Base-by-base conservation (phyloP, 2,888 invertebrate species). In the Helicoverpa assulta region DNA sequence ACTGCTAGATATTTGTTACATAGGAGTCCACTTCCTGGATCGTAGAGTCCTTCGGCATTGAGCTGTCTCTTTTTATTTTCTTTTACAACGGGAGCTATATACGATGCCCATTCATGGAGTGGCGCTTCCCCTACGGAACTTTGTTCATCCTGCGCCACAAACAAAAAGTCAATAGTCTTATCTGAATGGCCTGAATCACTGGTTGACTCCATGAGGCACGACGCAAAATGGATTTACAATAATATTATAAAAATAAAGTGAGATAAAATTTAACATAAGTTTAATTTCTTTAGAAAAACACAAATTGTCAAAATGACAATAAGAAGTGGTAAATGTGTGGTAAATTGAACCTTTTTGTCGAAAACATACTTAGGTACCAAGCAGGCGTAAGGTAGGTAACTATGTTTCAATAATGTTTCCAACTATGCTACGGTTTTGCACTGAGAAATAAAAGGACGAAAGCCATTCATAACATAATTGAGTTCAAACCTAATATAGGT, bases 61-160 rank as follows among this genome's bases (percentile, higher is more conserved):
- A 85, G 73, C 4, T 65, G 10, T 29, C 58, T 84, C 58, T 90
- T 89, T 53, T 69, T 67, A 63, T 88, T 88, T 59, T 74, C 81
- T 21, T 19, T 26, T 53, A 19, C 69, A 16, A 80, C 69, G 1
- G 51, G 2, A 33, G 76, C 73, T 53, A 81, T 75, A 3, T 88
- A 81, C n/a, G 90, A 89, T 0, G 90, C 86, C 90, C 89, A 88
- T 57, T 88, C 84, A 69, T 84, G 85, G 78, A 83, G 81, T 0
- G 87, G 83, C 6, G 83, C 80, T 4, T 87, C 88, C 56, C 84
- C 86, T 10, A 71, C 68, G 4, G 87, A 88, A 37, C 80, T 81
- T 60, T 56, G 3, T 76, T 80, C 85, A 84, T 56, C 61, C 43
- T 19, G 29, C n/a, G 40, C 40, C 29, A 54, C 5, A 40, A 14